phyloP scores from a whole-genome alignment of 1,140 invertebrate species.

The Sipha flava region DNA sequence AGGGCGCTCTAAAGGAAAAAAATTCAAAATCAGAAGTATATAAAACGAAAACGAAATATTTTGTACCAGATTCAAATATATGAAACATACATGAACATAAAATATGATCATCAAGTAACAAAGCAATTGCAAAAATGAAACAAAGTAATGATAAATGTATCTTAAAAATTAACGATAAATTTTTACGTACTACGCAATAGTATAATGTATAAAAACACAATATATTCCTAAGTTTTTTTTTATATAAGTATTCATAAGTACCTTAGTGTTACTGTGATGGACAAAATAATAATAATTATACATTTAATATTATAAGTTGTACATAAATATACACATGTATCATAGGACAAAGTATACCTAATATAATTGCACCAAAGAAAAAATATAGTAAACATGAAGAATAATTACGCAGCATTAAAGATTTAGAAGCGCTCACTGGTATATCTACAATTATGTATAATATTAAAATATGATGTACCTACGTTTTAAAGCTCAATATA shows the following conservation, averaged over 20 bases:
- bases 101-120: not conserved
- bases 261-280: not conserved
- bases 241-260: not conserved
- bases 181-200: not conserved
- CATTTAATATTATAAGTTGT: not conserved
- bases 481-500: not conserved
- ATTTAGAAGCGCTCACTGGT: not conserved
- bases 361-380: not conserved
- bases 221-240: too few species aligned
- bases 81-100: too few species aligned
- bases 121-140: not conserved
- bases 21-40: not conserved
- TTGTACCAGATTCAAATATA: too few species aligned
- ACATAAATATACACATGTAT: not conserved
- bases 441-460: not conserved
- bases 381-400: too few species aligned
- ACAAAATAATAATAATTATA: not conserved
- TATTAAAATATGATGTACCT: not conserved
- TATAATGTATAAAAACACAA: not conserved
- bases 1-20: conserved; percentile 56
- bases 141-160: not conserved
- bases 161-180: not conserved
- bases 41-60: not conserved
- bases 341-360: not conserved
- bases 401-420: not conserved